Conservation (phyloP, 2,113 vertebrate species). For the Campylorhamphus procurvoides region DNA sequence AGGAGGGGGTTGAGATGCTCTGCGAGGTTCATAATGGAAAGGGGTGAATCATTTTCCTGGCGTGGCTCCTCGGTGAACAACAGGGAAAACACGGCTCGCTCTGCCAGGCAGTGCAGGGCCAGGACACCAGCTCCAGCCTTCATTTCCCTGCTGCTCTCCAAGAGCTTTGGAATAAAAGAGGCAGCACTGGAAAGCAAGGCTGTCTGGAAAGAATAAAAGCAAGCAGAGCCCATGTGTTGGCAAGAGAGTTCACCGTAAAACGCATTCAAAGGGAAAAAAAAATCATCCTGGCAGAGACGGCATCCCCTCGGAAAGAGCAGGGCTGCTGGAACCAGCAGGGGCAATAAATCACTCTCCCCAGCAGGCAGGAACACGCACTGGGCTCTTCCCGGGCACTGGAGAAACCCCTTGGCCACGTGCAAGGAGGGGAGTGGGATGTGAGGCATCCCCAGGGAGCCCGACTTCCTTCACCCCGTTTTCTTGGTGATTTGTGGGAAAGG, state of each 20-base stretch:
- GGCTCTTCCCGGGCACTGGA: not conserved
- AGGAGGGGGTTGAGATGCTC: not conserved
- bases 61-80: not conserved
- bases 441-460: not conserved
- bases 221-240: constrained; percentile 27
- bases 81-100: not conserved
- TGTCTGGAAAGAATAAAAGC: constrained; percentile 62
- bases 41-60: constrained; percentile 41
- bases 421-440: not conserved
- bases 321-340: not conserved
- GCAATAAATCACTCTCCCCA: constrained; percentile 4
- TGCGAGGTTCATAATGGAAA: constrained; percentile 7
- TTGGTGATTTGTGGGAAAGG: not conserved
- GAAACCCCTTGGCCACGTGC: not conserved
- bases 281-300: constrained; percentile 4
- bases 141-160: not conserved
- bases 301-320: not conserved
- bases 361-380: not conserved
- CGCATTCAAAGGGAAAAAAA: constrained; percentile 16
- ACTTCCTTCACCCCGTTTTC: constrained; percentile 23
- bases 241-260: constrained; percentile 41
- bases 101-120: not conserved
- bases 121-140: constrained; percentile 32
- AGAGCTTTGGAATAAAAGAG: constrained; percentile 44
- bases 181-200: constrained; percentile 1